Conservation (phyloP, 2,797 vertebrate genomes). For the Crax fasciolata region DNA sequence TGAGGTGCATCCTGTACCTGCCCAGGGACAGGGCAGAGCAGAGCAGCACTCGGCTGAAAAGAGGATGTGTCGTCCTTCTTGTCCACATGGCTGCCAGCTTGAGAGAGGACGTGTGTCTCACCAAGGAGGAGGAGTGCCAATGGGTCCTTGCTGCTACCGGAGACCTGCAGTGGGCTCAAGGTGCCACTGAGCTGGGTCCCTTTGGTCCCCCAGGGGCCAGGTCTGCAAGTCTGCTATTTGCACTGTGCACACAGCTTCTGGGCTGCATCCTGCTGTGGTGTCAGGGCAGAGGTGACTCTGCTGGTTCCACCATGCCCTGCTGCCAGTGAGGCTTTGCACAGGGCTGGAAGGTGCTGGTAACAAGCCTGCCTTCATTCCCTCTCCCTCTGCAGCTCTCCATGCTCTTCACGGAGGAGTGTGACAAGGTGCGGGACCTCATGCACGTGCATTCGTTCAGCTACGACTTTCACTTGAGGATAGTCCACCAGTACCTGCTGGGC, state of each 20-base stretch:
- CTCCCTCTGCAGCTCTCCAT: slow-evolving; percentile 91
- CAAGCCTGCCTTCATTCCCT: slow-evolving; percentile 10
- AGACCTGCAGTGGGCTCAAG: background rate
- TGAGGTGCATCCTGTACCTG: background rate
- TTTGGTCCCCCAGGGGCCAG: background rate
- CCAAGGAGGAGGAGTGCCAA: background rate
- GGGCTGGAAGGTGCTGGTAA: background rate
- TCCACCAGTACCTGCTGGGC: slow-evolving; percentile 95
- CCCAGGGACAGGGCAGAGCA: background rate
- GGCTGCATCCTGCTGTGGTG: background rate
- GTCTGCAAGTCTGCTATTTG: background rate
- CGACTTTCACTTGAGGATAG: slow-evolving; percentile 96
- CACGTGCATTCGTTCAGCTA: slow-evolving; percentile 99
- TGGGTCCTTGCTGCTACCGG: background rate
- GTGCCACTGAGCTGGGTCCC: background rate
- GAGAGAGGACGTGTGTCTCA: background rate
- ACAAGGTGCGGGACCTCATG: slow-evolving; percentile 98
- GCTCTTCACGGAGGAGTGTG: slow-evolving; percentile 99
- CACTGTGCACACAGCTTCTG: background rate
- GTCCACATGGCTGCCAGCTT: background rate
- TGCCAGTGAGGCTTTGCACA: background rate
- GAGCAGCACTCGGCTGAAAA: background rate
- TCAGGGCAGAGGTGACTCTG: background rate
- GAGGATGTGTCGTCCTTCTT: background rate
- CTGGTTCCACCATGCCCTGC: background rate